Conservation (phyloP, 2,888 invertebrate genomes). For the Hipparchia semele region DNA sequence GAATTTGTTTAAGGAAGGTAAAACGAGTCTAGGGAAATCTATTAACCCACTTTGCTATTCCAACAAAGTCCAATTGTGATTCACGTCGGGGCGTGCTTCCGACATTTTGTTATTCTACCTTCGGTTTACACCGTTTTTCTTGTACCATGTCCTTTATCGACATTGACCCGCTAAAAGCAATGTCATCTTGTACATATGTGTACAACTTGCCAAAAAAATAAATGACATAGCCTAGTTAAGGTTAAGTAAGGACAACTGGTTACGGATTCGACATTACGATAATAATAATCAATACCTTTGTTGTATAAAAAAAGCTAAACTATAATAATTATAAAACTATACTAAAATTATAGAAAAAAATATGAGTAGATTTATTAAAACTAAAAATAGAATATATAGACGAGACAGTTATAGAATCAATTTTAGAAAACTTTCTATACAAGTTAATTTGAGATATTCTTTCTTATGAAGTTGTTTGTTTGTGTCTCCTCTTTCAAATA, state of each 20-base stretch:
- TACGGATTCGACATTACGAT: not conserved
- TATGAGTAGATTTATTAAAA: too few species aligned
- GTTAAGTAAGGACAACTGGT: constrained; percentile 8
- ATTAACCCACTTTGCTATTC: constrained; percentile 14
- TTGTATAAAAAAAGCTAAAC: too few species aligned
- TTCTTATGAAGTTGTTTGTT: too few species aligned
- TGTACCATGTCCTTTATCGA: constrained; percentile 51
- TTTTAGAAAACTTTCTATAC: too few species aligned
- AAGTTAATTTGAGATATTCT: too few species aligned
- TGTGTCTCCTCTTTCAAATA: too few species aligned
- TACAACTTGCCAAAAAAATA: constrained; percentile 33
- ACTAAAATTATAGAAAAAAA: too few species aligned
- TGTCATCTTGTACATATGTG: constrained; percentile 50
- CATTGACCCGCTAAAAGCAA: constrained; percentile 72
- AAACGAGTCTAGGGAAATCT: constrained; percentile 11
- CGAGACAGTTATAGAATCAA: too few species aligned
- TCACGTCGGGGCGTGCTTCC: constrained; percentile 50
- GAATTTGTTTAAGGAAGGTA: not conserved
- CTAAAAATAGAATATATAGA: too few species aligned
- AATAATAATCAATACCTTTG: not conserved
- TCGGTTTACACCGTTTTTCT: constrained; percentile 49
- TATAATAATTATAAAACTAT: too few species aligned
- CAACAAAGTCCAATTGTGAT: constrained; percentile 45
- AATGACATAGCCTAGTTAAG: constrained; percentile 39
- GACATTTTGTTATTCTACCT: constrained; percentile 45